phyloP scores from a whole-genome alignment of 2,888 invertebrate genomes.

The Meteorus cinctellus region DNA sequence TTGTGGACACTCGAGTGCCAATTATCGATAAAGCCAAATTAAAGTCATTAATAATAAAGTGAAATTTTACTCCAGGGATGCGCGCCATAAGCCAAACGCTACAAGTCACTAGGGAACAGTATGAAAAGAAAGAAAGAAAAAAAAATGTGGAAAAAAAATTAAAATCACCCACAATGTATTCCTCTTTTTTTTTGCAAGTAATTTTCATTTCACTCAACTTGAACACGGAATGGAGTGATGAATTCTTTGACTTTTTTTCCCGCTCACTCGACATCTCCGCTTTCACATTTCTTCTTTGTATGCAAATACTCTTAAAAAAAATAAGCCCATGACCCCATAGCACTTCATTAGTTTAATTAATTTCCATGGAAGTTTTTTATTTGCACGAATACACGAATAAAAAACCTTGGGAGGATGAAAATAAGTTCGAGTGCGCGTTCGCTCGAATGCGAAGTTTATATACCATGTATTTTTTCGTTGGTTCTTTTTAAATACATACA shows the following conservation, averaged over 20 bases:
- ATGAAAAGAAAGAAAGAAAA: neutral
- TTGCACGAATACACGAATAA: constrained; percentile 13
- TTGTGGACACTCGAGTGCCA: constrained; percentile 54
- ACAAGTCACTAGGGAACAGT: neutral
- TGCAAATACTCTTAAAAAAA: constrained; percentile 26
- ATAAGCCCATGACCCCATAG: constrained; percentile 36
- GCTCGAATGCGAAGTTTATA: constrained; percentile 13
- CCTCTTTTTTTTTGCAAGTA: neutral
- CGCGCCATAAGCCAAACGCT: constrained; percentile 16
- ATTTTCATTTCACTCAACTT: neutral
- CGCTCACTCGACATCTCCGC: neutral
- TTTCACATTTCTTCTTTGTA: no score
- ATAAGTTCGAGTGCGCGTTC: constrained; percentile 41
- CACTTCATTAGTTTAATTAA: constrained; percentile 66
- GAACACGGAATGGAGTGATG: neutral
- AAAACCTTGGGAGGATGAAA: constrained; percentile 39
- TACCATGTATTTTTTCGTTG: constrained; percentile 18
- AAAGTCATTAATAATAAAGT: constrained; percentile 64
- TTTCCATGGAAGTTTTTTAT: constrained; percentile 52
- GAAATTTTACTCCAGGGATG: constrained; percentile 46
- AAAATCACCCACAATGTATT: neutral
- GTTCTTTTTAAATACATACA: constrained; percentile 34
- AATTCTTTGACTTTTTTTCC: neutral
- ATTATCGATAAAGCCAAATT: constrained; percentile 67
- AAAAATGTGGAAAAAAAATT: neutral